Evolutionary conservation across 2,797 vertebrate genomes (phyloP).

Genomic region (Sebastes wilsoni): DNA sequence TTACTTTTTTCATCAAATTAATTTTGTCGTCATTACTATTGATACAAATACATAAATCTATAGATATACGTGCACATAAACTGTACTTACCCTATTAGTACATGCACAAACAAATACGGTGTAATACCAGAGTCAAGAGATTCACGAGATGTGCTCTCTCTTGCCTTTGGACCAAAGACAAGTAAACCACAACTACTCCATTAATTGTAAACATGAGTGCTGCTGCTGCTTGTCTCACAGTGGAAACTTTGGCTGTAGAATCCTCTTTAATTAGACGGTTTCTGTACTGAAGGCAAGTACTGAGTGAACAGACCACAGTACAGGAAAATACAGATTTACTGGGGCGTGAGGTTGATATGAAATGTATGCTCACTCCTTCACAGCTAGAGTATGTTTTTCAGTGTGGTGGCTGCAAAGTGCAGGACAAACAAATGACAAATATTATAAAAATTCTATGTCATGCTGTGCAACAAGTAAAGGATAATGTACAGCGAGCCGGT

Average conservation of each 20-base stretch:
- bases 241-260: not conserved
- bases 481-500: too few relatives aligned
- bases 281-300: not conserved
- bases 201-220: conserved; percentile 15
- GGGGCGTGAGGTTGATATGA: not conserved
- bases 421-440: not conserved
- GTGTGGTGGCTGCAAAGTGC: not conserved
- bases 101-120: not conserved
- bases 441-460: not conserved
- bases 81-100: not conserved
- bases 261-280: conserved; percentile 10
- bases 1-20: not conserved
- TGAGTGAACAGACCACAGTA: not conserved
- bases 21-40: not conserved
- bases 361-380: not conserved
- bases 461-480: not conserved
- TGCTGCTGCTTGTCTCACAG: conserved; percentile 5
- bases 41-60: not conserved
- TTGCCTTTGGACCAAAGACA: not conserved
- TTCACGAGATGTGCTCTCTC: not conserved
- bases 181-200: conserved; percentile 1
- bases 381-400: not conserved
- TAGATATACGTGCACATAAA: not conserved
- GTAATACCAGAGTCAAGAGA: not conserved
- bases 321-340: not conserved